phyloP scores from a whole-genome alignment of 2,113 vertebrate genomes.

The Halcyon senegalensis region DNA sequence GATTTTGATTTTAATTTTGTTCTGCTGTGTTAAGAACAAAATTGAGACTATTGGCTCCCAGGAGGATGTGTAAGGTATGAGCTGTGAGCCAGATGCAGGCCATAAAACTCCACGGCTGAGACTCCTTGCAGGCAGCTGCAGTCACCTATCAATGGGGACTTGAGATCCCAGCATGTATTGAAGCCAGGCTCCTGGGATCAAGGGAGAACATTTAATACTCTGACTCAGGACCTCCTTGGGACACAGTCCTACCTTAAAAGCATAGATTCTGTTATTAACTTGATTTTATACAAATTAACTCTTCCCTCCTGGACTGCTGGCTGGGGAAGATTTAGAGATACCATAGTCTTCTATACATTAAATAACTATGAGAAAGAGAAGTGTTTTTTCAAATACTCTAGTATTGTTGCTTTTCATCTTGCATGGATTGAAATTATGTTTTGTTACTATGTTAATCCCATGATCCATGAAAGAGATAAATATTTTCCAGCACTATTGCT shows the following conservation, averaged over 20 bases:
- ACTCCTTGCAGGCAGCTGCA: not conserved
- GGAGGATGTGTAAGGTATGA: not conserved
- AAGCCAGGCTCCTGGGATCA: not conserved
- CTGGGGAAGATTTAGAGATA: not conserved
- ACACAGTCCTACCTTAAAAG: not conserved
- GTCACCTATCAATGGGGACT: not conserved
- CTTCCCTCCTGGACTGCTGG: not conserved
- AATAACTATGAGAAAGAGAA: not conserved
- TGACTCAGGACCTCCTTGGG: not conserved
- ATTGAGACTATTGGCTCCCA: not conserved
- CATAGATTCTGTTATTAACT: not conserved
- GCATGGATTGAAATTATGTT: not conserved
- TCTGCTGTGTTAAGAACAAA: not conserved
- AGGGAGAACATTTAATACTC: not conserved
- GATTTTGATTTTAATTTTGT: constrained; percentile 22
- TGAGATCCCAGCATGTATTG: not conserved
- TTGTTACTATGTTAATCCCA: not conserved
- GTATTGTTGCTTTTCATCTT: not conserved
- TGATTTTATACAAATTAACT: not conserved
- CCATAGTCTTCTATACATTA: not conserved
- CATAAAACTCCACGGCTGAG: not conserved
- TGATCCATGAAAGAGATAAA: not conserved
- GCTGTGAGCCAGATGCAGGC: constrained; percentile 24
- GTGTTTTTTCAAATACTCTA: not conserved
- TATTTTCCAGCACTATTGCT: not conserved